Conservation (phyloP, 37 sponge, comb jelly and placozoan species). For the Trichoplax adhaerens region DNA sequence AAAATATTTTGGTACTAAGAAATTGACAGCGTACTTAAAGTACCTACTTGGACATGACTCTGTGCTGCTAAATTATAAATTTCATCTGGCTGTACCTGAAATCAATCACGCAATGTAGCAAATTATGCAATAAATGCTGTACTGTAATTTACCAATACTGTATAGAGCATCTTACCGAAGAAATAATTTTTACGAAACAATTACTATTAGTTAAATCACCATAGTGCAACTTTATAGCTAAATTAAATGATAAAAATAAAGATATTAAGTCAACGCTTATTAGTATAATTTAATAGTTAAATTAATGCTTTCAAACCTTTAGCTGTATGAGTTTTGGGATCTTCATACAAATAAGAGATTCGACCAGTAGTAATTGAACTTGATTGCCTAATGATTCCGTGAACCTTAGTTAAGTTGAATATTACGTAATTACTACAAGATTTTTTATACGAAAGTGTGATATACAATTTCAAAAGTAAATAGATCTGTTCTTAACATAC, state of each 20-base stretch:
- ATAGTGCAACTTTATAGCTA: slow-evolving; percentile 66
- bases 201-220: slow-evolving; percentile 74
- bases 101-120: too few species aligned
- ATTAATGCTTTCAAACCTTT: slow-evolving; percentile 27
- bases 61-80: slow-evolving; percentile 81
- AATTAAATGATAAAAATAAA: background rate
- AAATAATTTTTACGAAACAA: slow-evolving; percentile 49
- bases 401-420: slow-evolving; percentile 29
- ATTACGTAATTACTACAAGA: background rate
- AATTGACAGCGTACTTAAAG: too few species aligned
- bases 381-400: slow-evolving; percentile 63
- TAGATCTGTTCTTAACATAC: too few species aligned
- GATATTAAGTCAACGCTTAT: too few species aligned
- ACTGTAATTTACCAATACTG: background rate
- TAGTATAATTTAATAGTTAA: too few species aligned
- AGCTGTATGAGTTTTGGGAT: slow-evolving; percentile 37
- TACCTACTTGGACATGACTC: slow-evolving; percentile 69
- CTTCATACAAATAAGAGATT: slow-evolving; percentile 49
- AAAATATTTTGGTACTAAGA: too few species aligned
- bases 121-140: background rate
- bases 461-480: too few species aligned
- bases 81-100: slow-evolving; percentile 54
- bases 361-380: slow-evolving; percentile 80
- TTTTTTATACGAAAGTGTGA: too few species aligned
- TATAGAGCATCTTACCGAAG: too few species aligned